Evolutionary conservation across 2,113 vertebrate species (phyloP).

Genomic region (Calyptommatus sinebrachiatus): DNA sequence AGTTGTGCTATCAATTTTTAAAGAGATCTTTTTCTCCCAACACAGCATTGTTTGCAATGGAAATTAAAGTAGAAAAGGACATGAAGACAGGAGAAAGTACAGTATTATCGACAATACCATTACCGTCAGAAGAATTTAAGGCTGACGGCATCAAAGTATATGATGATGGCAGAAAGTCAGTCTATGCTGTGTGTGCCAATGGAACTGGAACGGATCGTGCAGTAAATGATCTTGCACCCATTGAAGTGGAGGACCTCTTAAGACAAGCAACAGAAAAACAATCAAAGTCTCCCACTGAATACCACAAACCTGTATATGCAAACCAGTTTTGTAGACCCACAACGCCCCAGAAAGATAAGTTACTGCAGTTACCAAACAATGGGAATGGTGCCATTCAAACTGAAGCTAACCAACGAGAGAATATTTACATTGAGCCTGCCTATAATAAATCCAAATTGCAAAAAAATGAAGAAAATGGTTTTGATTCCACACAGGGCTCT

Average conservation of each 20-base stretch:
- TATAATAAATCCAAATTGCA: conserved; percentile 49
- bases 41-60: conserved; percentile 90
- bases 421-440: conserved; percentile 32
- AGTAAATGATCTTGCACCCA: conserved; percentile 75
- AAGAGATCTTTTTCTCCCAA: conserved; percentile 51
- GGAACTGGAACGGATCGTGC: conserved; percentile 58
- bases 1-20: conserved; percentile 14
- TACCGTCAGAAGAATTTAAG: conserved; percentile 79
- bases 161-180: conserved; percentile 87
- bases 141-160: conserved; percentile 87
- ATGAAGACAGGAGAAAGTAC: conserved; percentile 86
- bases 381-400: conserved; percentile 46
- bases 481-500: conserved; percentile 39
- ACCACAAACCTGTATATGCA: conserved; percentile 89
- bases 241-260: conserved; percentile 88
- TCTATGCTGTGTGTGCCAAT: conserved; percentile 79
- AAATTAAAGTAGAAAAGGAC: conserved; percentile 92
- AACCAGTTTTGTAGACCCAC: conserved; percentile 77
- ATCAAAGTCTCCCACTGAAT: conserved; percentile 79
- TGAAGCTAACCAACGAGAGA: conserved; percentile 58
- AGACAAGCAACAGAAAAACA: conserved; percentile 84
- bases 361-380: conserved; percentile 53
- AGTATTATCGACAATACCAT: conserved; percentile 85
- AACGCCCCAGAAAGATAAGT: conserved; percentile 73
- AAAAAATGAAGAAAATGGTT: conserved; percentile 31